Evolutionary conservation across 2,113 vertebrate genomes (phyloP), one percentile per base, ranked within the genome.

Genomic region (Rhizomys pruinosus): DNA sequence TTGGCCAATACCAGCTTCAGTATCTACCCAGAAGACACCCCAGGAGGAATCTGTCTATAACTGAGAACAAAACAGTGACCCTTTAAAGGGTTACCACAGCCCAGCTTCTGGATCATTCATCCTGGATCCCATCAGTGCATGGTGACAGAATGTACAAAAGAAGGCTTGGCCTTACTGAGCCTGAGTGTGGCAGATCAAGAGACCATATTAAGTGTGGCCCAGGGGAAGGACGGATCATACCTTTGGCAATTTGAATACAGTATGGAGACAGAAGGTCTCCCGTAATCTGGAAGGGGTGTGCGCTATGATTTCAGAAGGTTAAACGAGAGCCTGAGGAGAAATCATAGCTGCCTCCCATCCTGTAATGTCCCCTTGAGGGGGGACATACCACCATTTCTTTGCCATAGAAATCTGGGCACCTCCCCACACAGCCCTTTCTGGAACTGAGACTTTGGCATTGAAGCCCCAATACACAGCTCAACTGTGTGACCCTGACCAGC

Each of bases 221-320:
- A 23, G 27, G 12, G 29, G 27, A 74, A 77, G 47, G n/a, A 34
- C 16, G 1, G 1, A 20, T 29, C 64, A 37, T 0, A 1, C 19
- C 25, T 17, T 71, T 22, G 4, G 22, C 71, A 13, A 37, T 44
- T 7, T 63, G 32, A 39, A 25, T 1, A 37, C 55, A 61, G 22
- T 9, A 12, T 37, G 9, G 32, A 44, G 23, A 44, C 27, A 47
- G 15, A 59, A 15, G n/a, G 39, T 39, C 63, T 78, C 39, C 34
- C 3, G 1, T 11, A 19, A 32, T 27, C 27, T 32, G 44, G 19
- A 1, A 4, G 59, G 27, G 19, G 0, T 12, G n/a, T n/a, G 1
- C 69, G 17, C 59, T 52, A 52, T 0, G 3, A 13, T 15, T 25
- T 89, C 15, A 1, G 15, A 44, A 76, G 63, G 47, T n/a, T n/a